These are phyloP conservation scores for Drymonia ruficornis DNA, from an alignment of 2,888 invertebrate species.

Conservation along the genomic window DNA sequence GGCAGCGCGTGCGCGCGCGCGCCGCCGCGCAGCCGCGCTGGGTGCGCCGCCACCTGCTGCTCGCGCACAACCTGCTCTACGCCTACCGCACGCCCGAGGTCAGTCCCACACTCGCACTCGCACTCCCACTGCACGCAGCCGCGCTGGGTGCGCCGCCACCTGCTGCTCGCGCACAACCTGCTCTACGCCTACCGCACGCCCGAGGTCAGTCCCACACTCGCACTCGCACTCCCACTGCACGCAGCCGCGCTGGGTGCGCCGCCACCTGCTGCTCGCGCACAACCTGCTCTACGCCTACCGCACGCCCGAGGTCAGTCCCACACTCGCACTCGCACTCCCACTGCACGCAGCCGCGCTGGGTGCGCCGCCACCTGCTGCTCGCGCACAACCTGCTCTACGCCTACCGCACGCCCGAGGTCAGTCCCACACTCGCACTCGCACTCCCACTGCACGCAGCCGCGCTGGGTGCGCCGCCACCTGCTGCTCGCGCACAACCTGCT, in stretches of 20 bases:
- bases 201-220: too few species aligned
- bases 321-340: constrained; percentile 40
- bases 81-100: constrained; percentile 39
- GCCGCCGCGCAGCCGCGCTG: constrained; percentile 48
- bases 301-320: not conserved
- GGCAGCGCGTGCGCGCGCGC: constrained; percentile 57
- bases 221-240: too few species aligned
- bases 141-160: constrained; percentile 4
- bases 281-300: constrained; percentile 8
- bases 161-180: too few species aligned
- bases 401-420: not conserved
- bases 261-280: constrained; percentile 1
- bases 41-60: constrained; percentile 65
- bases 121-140: constrained; percentile 8
- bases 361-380: constrained; percentile 15
- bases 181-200: too few species aligned
- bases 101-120: too few species aligned
- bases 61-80: constrained; percentile 68
- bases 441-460: constrained; percentile 53
- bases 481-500: not conserved
- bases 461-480: constrained; percentile 30
- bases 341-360: constrained; percentile 53
- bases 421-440: constrained; percentile 30
- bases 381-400: not conserved
- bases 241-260: constrained; percentile 10